Evolutionary conservation across 2,113 vertebrate species (phyloP), one percentile per base, ranked within the genome.

Genomic region (Felis chaus): DNA sequence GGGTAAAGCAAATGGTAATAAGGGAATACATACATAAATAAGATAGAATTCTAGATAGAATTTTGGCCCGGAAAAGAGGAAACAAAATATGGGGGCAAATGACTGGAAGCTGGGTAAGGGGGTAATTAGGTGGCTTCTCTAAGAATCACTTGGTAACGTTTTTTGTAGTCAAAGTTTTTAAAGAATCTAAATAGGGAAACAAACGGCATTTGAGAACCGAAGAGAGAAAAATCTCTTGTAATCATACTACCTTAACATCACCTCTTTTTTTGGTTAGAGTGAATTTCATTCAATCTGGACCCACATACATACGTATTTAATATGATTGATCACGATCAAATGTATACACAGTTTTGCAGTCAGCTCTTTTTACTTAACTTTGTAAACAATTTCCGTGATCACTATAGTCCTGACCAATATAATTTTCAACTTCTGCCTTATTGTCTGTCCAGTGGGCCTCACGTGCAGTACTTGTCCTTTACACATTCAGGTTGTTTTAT

Each of bases 391-490:
- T 86, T 91, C 63, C 27, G 14, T 45, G 29, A 74, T 65, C 78
- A 78, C 16, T 41, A 50, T 15, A n/a, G 61, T 53, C 68, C 36
- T 57, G 11, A 63, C 53, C 33, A 25, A 57, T 36, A 27, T n/a
- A 92, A 93, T 95, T 76, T 84, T 90, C 80, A 21, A 68, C 39
- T 57, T 93, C 89, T 96, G 33, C 50, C 81, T 73, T 76, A 78
- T 79, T 48, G n/a, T 69, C 39, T 66, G 41, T 41, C 18, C n/a
- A 73, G 25, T 13, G 80, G 66, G 68, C 15, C 18, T 74, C 61
- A 78, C 31, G 16, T 53, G 65, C 3, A 79, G 53, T 36, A 33
- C 85, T 82, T 95, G 65, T 39, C 73, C 41, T 94, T 85, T 45
- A 73, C 13, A 65, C 29, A 25, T 33, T 71, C 57, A 68, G 48